Percentiles rank a stretch among this genome's conserved stretches.
These are phyloP conservation scores for Philaenus spumarius DNA, from an alignment of 1,140 invertebrate species.

Conservation along the genomic window DNA sequence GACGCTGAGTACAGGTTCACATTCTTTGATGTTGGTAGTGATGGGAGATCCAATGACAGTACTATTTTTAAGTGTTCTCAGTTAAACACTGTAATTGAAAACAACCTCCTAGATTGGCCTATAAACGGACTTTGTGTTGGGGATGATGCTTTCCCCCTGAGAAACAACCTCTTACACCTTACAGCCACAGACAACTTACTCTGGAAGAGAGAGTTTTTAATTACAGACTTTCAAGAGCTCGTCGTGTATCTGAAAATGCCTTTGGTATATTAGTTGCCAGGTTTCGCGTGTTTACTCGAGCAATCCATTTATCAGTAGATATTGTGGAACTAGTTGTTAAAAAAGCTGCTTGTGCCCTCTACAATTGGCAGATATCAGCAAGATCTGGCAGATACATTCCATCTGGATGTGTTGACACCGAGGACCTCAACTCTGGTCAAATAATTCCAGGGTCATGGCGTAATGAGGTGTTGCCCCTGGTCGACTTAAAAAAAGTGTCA, in stretches of 20 bases:
- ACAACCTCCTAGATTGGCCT: slow-evolving; percentile 5
- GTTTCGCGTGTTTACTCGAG: no score
- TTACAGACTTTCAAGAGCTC: no score
- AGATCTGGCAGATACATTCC: slow-evolving; percentile 5
- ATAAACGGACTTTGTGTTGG: slow-evolving; percentile 5
- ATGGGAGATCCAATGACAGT: slow-evolving; percentile 30
- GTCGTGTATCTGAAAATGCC: no score
- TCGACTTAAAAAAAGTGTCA: slow-evolving; percentile 4
- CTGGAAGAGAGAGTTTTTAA: slow-evolving; percentile 5
- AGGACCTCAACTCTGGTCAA: slow-evolving; percentile 1
- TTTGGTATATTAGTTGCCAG: no score
- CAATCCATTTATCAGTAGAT: no score
- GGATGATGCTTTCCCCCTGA: not conserved
- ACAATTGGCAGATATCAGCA: slow-evolving; percentile 3
- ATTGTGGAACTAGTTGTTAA: not conserved
- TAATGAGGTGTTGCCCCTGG: no score
- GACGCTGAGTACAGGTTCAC: slow-evolving; percentile 43
- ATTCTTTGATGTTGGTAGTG: no score
- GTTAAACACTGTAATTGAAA: no score
- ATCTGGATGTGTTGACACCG: not conserved
- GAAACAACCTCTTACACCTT: slow-evolving; percentile 4
- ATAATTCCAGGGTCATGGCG: no score
- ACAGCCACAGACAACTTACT: slow-evolving; percentile 1
- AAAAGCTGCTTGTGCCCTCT: slow-evolving; percentile 1
- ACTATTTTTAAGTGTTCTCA: no score